Evolutionary conservation across 2,113 vertebrate species (phyloP).

Genomic region (Rhabdomys dilectus): DNA sequence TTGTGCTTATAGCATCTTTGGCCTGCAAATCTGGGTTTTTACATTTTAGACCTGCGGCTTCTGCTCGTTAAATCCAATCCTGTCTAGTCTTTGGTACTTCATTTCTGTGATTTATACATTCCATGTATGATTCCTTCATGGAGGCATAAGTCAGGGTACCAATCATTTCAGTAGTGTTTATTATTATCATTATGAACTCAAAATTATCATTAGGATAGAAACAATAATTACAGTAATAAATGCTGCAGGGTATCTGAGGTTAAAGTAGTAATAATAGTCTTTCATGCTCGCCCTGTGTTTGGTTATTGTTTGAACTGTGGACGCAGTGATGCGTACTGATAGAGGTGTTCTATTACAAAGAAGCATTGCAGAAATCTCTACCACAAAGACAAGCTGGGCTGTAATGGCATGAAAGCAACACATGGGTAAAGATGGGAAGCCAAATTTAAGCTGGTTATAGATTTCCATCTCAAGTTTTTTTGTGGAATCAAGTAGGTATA

Average conservation of each 20-base stretch:
- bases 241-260: constrained; percentile 44
- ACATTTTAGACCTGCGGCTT: constrained; percentile 40
- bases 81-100: constrained; percentile 55
- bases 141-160: constrained; percentile 17
- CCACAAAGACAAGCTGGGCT: constrained; percentile 42
- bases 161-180: constrained; percentile 54
- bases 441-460: constrained; percentile 17
- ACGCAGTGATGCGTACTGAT: constrained; percentile 43
- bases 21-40: constrained; percentile 40
- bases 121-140: constrained; percentile 32
- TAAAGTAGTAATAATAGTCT: constrained; percentile 56
- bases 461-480: constrained; percentile 14
- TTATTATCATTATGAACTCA: constrained; percentile 60
- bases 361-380: constrained; percentile 58
- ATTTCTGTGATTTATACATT: constrained; percentile 47
- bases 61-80: constrained; percentile 52
- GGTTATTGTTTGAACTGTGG: constrained; percentile 49
- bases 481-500: background rate
- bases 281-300: constrained; percentile 31
- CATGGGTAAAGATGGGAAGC: constrained; percentile 39
- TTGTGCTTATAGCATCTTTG: constrained; percentile 55
- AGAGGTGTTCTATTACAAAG: constrained; percentile 55
- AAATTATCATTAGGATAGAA: constrained; percentile 47
- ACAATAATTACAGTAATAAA: constrained; percentile 62
- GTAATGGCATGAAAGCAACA: constrained; percentile 36